Conservation (phyloP, 2,888 invertebrate species). For the Anagyrus pseudococci region DNA sequence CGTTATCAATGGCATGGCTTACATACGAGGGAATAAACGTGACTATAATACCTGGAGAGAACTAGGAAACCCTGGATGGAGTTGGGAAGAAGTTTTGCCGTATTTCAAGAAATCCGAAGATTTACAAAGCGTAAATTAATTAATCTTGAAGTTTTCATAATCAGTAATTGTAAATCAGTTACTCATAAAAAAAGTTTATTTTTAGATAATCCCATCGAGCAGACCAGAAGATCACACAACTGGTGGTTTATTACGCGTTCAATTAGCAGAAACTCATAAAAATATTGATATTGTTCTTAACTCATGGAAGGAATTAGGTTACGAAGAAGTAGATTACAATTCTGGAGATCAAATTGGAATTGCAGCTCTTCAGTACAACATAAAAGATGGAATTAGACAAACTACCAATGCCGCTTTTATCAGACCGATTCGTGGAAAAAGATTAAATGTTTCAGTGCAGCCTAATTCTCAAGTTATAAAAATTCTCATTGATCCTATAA, state of each 20-base stretch:
- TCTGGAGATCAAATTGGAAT: constrained; percentile 14
- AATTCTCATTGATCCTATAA: constrained; percentile 12
- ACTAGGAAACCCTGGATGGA: constrained; percentile 19
- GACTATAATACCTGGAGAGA: constrained; percentile 19
- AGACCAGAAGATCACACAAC: neutral
- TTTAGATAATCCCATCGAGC: neutral
- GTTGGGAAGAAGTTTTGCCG: constrained; percentile 17
- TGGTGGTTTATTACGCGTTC: constrained; percentile 15
- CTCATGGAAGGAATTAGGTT: constrained; percentile 18
- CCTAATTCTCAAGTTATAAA: constrained; percentile 5
- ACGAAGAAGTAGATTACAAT: constrained; percentile 21
- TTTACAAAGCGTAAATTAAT: constrained; percentile 5
- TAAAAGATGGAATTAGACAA: constrained; percentile 18
- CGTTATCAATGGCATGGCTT: constrained; percentile 14
- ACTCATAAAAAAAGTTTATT: neutral
- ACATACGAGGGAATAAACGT: constrained; percentile 15
- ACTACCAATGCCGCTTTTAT: constrained; percentile 30
- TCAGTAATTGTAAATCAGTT: no score
- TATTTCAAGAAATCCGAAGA: constrained; percentile 27
- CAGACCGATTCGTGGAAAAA: constrained; percentile 22
- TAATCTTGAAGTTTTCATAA: neutral
- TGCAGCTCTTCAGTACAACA: constrained; percentile 8
- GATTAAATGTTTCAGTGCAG: constrained; percentile 38
- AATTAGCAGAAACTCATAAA: neutral
- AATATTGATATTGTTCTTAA: constrained; percentile 15